Evolutionary conservation across 1,140 invertebrate genomes (phyloP), one percentile per base, ranked within the genome.

Genomic region (Oncopeltus fasciatus): DNA sequence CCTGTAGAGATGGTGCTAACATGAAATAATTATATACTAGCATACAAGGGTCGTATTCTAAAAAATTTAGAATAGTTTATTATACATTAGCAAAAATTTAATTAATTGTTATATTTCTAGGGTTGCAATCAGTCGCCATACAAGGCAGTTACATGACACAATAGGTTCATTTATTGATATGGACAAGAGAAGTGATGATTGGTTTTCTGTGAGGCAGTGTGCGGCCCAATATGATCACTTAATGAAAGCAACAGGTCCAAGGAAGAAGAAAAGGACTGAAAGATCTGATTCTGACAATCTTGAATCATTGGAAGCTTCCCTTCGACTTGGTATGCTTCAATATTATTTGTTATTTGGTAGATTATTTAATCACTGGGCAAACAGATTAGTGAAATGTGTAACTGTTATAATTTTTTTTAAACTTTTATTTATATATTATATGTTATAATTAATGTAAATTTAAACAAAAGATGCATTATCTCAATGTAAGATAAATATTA

Each of bases 181-280:
- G 68, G 79, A 81, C 57, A 83, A 84, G 61, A 74, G 88, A 62
- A 88, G 91, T 1, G 68, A 77, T 0, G 92, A 95, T 72, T 95
- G 90, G 88, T 95, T 92, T 72, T 91, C 89, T 0, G 88, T 90
- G 69, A 94, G 92, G 73, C 85, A 90, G 67, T 95, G 92, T 79
- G 90, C 90, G 1, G 80, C 87, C 0, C 92, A 95, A 70, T 96
- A 95, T 75, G 82, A 86, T 20, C 80, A 83, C 31, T 70, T 96
- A 2, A 72, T 95, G 16, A 90, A 92, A 69, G 84, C 86, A 4
- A 16, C 44, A 11, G 44, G 44, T 4, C 3, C 44, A 16, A 11
- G 44, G 11, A 47, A 47, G 18, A 47, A 47, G 18, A 47, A 47
- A 20, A 47, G 18, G 18, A 18, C 4, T 11, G 44, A 47, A 11